phyloP scores from a whole-genome alignment of 2,888 invertebrate genomes.

The Hypomecis atomaria region DNA sequence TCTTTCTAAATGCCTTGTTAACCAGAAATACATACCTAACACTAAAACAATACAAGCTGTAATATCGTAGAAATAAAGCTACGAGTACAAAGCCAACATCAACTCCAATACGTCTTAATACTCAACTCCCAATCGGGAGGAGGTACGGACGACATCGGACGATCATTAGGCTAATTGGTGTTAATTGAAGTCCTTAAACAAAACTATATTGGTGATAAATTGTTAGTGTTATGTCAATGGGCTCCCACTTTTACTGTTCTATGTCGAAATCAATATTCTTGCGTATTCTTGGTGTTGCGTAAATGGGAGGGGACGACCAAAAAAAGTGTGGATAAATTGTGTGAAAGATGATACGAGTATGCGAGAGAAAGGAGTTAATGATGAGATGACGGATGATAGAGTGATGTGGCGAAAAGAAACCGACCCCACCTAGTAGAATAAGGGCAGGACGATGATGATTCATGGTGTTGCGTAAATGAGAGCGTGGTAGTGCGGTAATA shows the following conservation, averaged over 20 bases:
- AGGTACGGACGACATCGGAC: constrained; percentile 7
- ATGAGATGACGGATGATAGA: too few species aligned
- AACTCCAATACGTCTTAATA: constrained; percentile 9
- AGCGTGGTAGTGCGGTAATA: not conserved
- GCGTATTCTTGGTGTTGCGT: constrained; percentile 15
- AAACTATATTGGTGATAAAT: constrained; percentile 22
- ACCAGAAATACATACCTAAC: not conserved
- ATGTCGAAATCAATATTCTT: constrained; percentile 15
- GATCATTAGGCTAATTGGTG: constrained; percentile 20
- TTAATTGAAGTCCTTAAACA: constrained; percentile 24
- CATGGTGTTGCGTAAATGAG: constrained; percentile 19
- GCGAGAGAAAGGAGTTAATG: too few species aligned
- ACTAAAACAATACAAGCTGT: not conserved
- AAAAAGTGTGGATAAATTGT: too few species aligned
- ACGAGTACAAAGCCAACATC: too few species aligned
- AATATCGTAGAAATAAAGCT: not conserved
- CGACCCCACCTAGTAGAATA: too few species aligned
- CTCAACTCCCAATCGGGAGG: not conserved
- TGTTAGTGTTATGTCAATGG: constrained; percentile 18
- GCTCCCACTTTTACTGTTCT: constrained; percentile 19
- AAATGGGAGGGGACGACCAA: too few species aligned
- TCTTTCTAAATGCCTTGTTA: constrained; percentile 7
- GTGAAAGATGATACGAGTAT: too few species aligned
- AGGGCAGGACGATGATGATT: too few species aligned
- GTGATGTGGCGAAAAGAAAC: too few species aligned